Conservation (phyloP, 1,140 invertebrate genomes). For the Cydia pomonella region DNA sequence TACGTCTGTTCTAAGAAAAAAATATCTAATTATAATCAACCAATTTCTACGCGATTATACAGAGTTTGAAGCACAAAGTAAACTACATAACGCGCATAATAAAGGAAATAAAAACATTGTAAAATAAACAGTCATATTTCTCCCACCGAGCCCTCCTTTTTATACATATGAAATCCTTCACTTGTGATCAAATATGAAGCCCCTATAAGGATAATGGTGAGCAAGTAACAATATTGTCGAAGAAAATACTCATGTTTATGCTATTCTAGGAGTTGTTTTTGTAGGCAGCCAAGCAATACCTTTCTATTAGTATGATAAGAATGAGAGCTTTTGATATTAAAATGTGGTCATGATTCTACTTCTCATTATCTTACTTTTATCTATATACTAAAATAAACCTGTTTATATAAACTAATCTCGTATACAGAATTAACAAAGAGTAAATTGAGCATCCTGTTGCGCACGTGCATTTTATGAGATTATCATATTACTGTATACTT, state of each 20-base stretch:
- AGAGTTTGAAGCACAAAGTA: too few species aligned
- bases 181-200: not conserved
- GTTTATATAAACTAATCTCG: too few species aligned
- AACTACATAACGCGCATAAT: too few species aligned
- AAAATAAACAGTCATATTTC: too few species aligned
- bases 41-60: too few species aligned
- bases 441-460: not conserved
- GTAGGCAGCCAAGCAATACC: not conserved
- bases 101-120: too few species aligned
- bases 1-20: too few species aligned
- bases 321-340: not conserved
- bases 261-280: not conserved
- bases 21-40: too few species aligned
- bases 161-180: too few species aligned
- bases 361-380: too few species aligned
- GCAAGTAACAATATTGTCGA: not conserved
- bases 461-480: not conserved
- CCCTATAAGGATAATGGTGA: not conserved
- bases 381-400: too few species aligned
- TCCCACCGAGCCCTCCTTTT: too few species aligned
- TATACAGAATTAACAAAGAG: not conserved
- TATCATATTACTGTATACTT: not conserved
- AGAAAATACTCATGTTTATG: constrained; percentile 5
- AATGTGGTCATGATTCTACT: not conserved
- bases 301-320: not conserved